Conservation (phyloP, 2,113 vertebrate species). For the Melierax canorus region DNA sequence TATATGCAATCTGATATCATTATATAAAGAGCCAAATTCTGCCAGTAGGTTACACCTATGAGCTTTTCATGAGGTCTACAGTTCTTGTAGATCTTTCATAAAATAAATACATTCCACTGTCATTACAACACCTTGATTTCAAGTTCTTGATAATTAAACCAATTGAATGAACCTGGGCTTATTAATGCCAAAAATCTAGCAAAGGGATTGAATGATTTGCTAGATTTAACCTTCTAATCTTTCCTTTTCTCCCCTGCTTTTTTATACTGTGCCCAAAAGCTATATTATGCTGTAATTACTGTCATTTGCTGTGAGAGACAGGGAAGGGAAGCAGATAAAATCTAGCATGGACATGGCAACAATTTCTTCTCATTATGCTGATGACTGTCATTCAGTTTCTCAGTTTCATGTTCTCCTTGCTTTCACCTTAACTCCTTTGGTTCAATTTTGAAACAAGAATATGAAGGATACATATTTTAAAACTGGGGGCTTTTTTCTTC, state of each 20-base stretch:
- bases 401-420: neutral
- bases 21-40: neutral
- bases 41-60: neutral
- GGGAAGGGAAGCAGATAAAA: neutral
- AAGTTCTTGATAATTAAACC: neutral
- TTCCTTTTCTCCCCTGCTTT: neutral
- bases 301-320: neutral
- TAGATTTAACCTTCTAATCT: neutral
- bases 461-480: neutral
- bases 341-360: neutral
- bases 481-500: neutral
- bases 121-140: neutral
- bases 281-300: neutral
- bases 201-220: neutral
- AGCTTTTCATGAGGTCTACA: neutral
- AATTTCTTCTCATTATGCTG: neutral
- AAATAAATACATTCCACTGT: neutral
- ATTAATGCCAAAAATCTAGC: neutral
- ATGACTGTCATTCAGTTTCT: neutral
- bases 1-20: neutral
- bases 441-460: neutral
- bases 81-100: neutral
- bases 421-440: constrained; percentile 28
- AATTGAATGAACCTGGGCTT: neutral
- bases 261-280: neutral